Percentiles rank a stretch among this genome's conserved stretches.
Conservation (phyloP, 2,797 vertebrate species). For the Poliocrania exsul region DNA sequence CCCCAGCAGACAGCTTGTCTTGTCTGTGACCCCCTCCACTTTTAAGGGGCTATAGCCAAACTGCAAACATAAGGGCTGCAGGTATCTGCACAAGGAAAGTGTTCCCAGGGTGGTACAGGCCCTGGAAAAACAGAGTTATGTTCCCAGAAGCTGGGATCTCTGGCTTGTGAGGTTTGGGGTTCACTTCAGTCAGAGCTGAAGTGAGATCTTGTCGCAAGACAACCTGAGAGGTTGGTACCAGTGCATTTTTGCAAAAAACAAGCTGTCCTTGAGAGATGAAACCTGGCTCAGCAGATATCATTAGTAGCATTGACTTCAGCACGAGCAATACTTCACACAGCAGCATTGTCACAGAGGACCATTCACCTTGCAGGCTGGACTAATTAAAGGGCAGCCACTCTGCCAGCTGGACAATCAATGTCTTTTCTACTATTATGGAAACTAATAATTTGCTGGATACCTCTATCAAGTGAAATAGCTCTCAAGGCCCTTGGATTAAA, state of each 20-base stretch:
- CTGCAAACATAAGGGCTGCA: background rate
- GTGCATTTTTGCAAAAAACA: background rate
- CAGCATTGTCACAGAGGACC: background rate
- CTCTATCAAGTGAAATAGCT: background rate
- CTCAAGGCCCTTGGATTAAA: background rate
- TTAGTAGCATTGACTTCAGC: background rate
- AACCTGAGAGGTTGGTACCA: background rate
- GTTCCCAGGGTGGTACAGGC: fast-evolving
- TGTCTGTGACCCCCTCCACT: background rate
- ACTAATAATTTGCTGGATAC: background rate
- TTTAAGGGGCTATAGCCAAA: background rate
- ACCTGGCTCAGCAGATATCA: background rate
- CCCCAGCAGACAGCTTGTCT: background rate
- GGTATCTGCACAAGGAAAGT: background rate
- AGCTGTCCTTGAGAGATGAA: background rate
- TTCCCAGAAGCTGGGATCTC: background rate
- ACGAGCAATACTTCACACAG: background rate
- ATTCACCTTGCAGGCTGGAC: background rate
- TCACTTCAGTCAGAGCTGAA: background rate
- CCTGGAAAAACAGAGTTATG: background rate
- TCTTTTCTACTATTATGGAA: background rate
- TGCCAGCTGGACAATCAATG: background rate
- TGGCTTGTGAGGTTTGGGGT: background rate
- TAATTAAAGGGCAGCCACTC: background rate
- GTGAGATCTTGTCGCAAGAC: background rate